These are phyloP conservation scores for Pangasianodon hypophthalmus DNA, from an alignment of 2,113 vertebrate genomes.

Conservation along the genomic window DNA sequence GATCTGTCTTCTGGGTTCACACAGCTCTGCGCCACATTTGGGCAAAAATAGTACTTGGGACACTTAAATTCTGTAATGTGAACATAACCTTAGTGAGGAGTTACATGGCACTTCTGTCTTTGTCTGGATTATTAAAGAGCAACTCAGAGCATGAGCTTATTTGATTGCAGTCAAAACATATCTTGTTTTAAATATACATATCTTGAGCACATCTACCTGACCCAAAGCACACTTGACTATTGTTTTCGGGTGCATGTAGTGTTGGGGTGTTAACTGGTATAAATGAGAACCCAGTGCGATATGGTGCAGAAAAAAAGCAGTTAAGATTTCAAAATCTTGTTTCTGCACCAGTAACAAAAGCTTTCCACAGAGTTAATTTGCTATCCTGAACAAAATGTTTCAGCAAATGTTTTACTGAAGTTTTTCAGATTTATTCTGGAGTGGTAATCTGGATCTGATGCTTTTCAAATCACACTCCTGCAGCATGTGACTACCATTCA, in stretches of 20 bases:
- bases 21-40: background rate
- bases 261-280: background rate
- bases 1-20: background rate
- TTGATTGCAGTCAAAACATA: background rate
- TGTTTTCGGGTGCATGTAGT: background rate
- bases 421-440: background rate
- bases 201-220: background rate
- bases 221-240: background rate
- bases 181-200: background rate
- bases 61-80: background rate
- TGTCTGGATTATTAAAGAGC: background rate
- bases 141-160: background rate
- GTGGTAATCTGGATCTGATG: background rate
- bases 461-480: background rate
- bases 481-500: background rate
- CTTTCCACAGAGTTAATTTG: background rate
- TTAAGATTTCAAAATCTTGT: background rate
- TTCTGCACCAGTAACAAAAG: background rate
- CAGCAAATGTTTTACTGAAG: background rate
- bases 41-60: background rate
- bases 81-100: background rate
- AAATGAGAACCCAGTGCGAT: background rate
- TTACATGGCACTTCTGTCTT: background rate
- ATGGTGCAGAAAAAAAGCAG: background rate
- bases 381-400: background rate